phyloP scores from a whole-genome alignment of 1,140 invertebrate species.

The Sarcophaga bullata region DNA sequence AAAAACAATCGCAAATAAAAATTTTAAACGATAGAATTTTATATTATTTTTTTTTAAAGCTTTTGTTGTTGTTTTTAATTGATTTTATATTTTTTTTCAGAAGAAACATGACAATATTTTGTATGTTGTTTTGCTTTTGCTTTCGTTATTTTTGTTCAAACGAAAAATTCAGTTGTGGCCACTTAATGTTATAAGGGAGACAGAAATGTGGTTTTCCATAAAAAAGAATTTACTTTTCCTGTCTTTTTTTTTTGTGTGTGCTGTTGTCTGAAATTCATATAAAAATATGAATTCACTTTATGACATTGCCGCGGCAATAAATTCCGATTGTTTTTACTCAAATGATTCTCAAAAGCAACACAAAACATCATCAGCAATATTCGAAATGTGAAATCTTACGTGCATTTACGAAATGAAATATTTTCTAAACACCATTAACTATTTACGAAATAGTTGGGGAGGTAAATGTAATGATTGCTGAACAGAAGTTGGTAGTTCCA shows the following conservation, averaged over 20 bases:
- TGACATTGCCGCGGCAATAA: not conserved
- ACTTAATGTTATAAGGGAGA: not conserved
- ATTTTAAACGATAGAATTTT: constrained; percentile 17
- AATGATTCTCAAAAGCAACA: not conserved
- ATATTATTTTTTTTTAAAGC: not conserved
- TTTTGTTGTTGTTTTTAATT: too few species aligned
- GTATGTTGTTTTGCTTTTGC: not conserved
- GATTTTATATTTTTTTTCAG: too few species aligned
- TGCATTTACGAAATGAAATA: too few species aligned
- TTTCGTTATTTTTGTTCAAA: not conserved
- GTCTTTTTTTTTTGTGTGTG: too few species aligned
- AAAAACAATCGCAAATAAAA: not conserved
- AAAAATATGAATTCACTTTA: not conserved
- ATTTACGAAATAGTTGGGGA: too few species aligned
- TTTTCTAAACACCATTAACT: too few species aligned
- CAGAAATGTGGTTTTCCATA: not conserved
- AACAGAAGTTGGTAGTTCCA: too few species aligned
- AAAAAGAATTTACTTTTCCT: not conserved
- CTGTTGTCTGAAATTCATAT: too few species aligned
- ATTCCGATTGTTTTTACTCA: constrained; percentile 5
- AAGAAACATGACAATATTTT: constrained; percentile 4
- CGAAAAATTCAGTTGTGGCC: not conserved
- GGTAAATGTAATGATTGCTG: too few species aligned
- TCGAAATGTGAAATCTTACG: not conserved
- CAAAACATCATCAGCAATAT: constrained; percentile 2